Conservation (phyloP, 2,113 vertebrate genomes). For the Ceyx margarethae region DNA sequence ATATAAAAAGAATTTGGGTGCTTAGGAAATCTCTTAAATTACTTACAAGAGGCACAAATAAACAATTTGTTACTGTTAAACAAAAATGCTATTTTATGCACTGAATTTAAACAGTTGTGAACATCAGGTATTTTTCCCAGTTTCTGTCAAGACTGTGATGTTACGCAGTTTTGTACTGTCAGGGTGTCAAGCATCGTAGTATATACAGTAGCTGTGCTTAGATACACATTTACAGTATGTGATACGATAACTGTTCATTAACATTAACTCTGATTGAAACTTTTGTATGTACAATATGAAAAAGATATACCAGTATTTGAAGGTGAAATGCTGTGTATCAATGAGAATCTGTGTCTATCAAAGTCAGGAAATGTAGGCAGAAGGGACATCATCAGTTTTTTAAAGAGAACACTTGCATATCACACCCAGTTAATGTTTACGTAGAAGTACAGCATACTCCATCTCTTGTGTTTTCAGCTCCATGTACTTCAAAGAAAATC, state of each 20-base stretch:
- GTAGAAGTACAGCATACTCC: slow-evolving; percentile 50
- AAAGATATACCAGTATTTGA: background rate
- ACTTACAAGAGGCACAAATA: slow-evolving; percentile 9
- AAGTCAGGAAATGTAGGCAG: slow-evolving; percentile 35
- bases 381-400: slow-evolving; percentile 17
- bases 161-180: background rate
- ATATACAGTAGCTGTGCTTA: background rate
- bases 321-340: background rate
- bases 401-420: slow-evolving; percentile 57
- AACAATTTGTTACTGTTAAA: slow-evolving; percentile 21
- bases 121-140: background rate
- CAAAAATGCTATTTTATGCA: background rate
- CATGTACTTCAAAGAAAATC: slow-evolving; percentile 69
- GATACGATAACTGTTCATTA: background rate
- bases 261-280: background rate
- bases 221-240: background rate
- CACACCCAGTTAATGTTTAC: slow-evolving; percentile 55
- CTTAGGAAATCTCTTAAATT: slow-evolving; percentile 10
- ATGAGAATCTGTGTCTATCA: slow-evolving; percentile 24
- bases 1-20: background rate
- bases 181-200: background rate
- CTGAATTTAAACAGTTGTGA: slow-evolving; percentile 25
- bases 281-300: background rate
- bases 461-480: slow-evolving; percentile 60
- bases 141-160: background rate